Conservation (phyloP, 2,797 vertebrate species). For the Discoglossus pictus region DNA sequence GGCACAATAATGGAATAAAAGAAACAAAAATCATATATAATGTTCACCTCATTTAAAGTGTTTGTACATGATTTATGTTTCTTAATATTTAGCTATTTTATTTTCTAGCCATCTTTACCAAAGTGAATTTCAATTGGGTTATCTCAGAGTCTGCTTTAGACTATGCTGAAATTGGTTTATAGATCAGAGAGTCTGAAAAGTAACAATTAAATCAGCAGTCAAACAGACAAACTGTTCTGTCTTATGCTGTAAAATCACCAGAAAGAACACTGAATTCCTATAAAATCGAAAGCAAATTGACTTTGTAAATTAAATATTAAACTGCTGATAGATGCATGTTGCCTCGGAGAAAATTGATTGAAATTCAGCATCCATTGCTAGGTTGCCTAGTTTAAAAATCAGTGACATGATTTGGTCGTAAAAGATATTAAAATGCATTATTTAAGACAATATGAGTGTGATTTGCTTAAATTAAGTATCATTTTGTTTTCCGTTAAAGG, state of each 20-base stretch:
- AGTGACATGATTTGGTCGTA: too few species aligned
- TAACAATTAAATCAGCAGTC: constrained; percentile 25
- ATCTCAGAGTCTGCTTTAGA: constrained; percentile 17
- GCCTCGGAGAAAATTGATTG: constrained; percentile 19
- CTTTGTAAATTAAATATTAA: constrained; percentile 46
- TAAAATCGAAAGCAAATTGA: constrained; percentile 43
- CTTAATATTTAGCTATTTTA: not conserved
- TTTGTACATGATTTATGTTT: not conserved
- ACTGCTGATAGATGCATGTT: constrained; percentile 38
- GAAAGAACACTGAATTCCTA: constrained; percentile 26
- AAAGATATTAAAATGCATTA: too few species aligned
- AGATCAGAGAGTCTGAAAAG: constrained; percentile 32
- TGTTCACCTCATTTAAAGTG: too few species aligned
- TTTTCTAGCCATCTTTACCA: too few species aligned
- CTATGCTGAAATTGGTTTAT: constrained; percentile 13
- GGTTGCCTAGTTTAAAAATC: not conserved
- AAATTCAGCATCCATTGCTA: constrained; percentile 24
- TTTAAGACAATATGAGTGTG: too few species aligned
- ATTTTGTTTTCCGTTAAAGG: too few species aligned
- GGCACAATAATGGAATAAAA: too few species aligned
- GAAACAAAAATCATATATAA: too few species aligned
- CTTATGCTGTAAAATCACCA: constrained; percentile 32
- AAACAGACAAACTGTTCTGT: constrained; percentile 28
- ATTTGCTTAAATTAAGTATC: too few species aligned
- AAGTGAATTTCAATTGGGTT: constrained; percentile 13